Conservation (phyloP, 2,888 invertebrate species). For the Lithosia quadra region DNA sequence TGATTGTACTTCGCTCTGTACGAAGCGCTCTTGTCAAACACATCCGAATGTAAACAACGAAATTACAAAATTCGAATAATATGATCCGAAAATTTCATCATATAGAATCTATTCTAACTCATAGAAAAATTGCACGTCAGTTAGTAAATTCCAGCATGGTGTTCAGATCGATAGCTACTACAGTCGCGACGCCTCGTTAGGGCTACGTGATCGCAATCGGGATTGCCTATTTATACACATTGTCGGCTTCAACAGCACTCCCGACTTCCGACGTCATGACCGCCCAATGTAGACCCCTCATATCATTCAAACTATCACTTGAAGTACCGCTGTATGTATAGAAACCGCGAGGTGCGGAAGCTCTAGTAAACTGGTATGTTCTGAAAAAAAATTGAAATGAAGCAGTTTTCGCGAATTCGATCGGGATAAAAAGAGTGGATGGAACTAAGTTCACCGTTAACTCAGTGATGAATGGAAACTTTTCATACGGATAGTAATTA, state of each 20-base stretch:
- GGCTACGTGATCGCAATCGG: slow-evolving; percentile 83
- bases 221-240: slow-evolving; percentile 84
- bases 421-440: slow-evolving; percentile 67
- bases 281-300: slow-evolving; percentile 57
- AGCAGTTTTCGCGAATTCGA: slow-evolving; percentile 71
- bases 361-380: slow-evolving; percentile 53
- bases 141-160: slow-evolving; percentile 69
- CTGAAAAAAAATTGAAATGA: slow-evolving; percentile 63
- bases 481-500: slow-evolving; percentile 71
- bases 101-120: background rate
- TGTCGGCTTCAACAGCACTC: slow-evolving; percentile 72
- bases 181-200: slow-evolving; percentile 83
- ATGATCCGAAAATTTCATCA: background rate
- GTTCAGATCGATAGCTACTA: slow-evolving; percentile 69
- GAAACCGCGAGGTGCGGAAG: slow-evolving; percentile 29
- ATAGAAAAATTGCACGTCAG: slow-evolving; percentile 45
- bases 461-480: slow-evolving; percentile 73
- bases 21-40: too few species aligned
- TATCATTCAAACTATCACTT: slow-evolving; percentile 43
- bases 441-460: slow-evolving; percentile 74
- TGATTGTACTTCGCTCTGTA: background rate
- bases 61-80: too few species aligned
- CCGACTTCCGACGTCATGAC: slow-evolving; percentile 65
- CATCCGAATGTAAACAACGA: too few species aligned
- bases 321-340: slow-evolving; percentile 5